Base-by-base conservation (phyloP, 2,888 invertebrate genomes). In the Dasypolia templi region DNA sequence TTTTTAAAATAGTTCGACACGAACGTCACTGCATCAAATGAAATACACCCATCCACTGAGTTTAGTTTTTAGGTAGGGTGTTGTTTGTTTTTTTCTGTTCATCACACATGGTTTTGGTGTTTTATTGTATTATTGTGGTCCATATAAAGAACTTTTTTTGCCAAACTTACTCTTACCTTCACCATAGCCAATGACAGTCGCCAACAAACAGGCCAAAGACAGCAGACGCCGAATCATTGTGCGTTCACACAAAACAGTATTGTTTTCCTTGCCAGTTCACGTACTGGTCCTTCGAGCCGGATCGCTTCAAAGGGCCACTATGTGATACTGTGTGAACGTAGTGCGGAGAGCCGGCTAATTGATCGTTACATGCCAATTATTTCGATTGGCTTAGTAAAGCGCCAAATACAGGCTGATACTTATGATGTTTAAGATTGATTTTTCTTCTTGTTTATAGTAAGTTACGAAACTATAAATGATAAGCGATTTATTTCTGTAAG, bases 341-440 rank as follows among this genome's bases (percentile, higher is more conserved):
- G 51, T 42, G 67, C 68, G 67, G 44, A n/a, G n/a, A 74, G 53
- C 26, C 70, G 29, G 17, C 74, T 84, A 86, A 87, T 86, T 87
- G 86, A 83, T 79, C 82, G 69, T 80, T 81, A 79, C 55, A 71
- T 74, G 75, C 88, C 90, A 90, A 90, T 91, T 90, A 89, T 74
- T 65, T 55, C 61, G 70, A 86, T 86, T 86, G 86, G 82, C 69
- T 85, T 86, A 82, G 68, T 79, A 72, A 55, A 79, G 51, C 59
- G 32, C 6, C 19, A 19, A 12, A 22, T 84, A 87, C 67, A 82
- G 84, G 75, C 29, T 81, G 86, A n/a, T 72, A 17, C n/a, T 32
- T 49, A 7, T 19, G 29, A 4, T 14, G 35, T 35, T 6, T 22
- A 22, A 35, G 17, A 42, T 72, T 0, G 7, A 6, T 35, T 35